Evolutionary conservation across 2,888 invertebrate genomes (phyloP).

Genomic region (Lochmaea capreae): DNA sequence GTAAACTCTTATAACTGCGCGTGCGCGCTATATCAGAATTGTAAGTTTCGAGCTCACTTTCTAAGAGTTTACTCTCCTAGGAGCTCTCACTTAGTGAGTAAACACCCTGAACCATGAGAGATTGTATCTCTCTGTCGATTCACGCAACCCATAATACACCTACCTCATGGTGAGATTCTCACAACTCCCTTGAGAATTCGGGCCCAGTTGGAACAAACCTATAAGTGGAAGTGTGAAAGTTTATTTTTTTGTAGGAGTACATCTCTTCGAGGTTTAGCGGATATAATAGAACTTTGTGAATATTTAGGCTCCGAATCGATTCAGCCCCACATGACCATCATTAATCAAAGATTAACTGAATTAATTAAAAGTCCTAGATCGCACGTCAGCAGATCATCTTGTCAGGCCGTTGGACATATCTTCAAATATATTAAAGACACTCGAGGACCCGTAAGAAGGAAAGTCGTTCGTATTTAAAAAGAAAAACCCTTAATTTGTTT

Average conservation of each 20-base stretch:
- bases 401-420: constrained; percentile 63
- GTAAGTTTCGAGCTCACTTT: no score
- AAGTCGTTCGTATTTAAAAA: neutral
- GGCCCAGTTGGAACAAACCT: no score
- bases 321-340: constrained; percentile 60
- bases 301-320: constrained; percentile 54
- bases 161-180: no score
- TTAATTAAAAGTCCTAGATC: constrained; percentile 63
- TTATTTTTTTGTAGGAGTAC: constrained; percentile 54
- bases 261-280: constrained; percentile 61
- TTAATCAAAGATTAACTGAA: constrained; percentile 63
- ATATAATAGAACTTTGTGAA: constrained; percentile 60
- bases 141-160: no score
- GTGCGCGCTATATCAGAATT: no score
- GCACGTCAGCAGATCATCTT: constrained; percentile 63
- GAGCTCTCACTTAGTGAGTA: no score
- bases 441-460: constrained; percentile 61
- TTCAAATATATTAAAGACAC: constrained; percentile 64
- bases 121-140: no score
- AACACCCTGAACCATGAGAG: no score
- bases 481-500: neutral
- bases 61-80: no score
- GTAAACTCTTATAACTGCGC: no score
- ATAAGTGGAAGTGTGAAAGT: no score
- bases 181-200: no score